phyloP scores from a whole-genome alignment of 1,140 invertebrate species.

The Drosophila subpulchrella region DNA sequence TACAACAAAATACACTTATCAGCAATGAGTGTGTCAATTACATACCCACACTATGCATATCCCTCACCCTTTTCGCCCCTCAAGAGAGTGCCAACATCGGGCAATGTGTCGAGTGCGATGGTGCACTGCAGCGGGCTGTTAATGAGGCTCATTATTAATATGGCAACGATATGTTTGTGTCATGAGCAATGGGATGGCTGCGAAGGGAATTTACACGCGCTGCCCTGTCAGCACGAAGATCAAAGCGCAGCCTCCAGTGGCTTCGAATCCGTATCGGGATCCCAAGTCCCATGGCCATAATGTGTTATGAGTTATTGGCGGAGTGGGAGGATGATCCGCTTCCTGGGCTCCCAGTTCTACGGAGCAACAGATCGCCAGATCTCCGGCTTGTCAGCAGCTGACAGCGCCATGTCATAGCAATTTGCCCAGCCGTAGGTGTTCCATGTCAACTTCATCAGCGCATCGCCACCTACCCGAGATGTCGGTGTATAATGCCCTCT shows the following conservation, averaged over 20 bases:
- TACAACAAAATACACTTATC: slow-evolving; percentile 80
- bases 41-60: slow-evolving; percentile 13
- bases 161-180: slow-evolving; percentile 77
- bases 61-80: slow-evolving; percentile 7
- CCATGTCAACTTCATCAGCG: slow-evolving; percentile 24
- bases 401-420: slow-evolving; percentile 80
- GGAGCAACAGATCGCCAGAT: slow-evolving; percentile 20
- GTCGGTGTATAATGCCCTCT: slow-evolving; percentile 54
- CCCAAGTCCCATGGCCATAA: slow-evolving; percentile 60
- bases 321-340: slow-evolving; percentile 59
- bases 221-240: slow-evolving; percentile 64
- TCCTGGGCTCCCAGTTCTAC: slow-evolving; percentile 47
- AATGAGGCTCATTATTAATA: slow-evolving; percentile 82
- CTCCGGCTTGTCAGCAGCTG: slow-evolving; percentile 80
- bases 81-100: slow-evolving; percentile 39
- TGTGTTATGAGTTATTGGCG: slow-evolving; percentile 78
- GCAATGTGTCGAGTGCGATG: slow-evolving; percentile 65
- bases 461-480: slow-evolving; percentile 48
- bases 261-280: not conserved
- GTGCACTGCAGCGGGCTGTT: slow-evolving; percentile 62
- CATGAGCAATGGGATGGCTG: slow-evolving; percentile 56
- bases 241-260: slow-evolving; percentile 56
- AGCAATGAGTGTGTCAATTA: slow-evolving; percentile 76
- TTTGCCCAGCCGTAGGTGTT: slow-evolving; percentile 71
- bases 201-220: slow-evolving; percentile 66